Percentiles rank a stretch among this genome's conserved stretches.
These are phyloP conservation scores for Poecilia picta DNA, from an alignment of 2,797 vertebrate species.

Conservation along the genomic window DNA sequence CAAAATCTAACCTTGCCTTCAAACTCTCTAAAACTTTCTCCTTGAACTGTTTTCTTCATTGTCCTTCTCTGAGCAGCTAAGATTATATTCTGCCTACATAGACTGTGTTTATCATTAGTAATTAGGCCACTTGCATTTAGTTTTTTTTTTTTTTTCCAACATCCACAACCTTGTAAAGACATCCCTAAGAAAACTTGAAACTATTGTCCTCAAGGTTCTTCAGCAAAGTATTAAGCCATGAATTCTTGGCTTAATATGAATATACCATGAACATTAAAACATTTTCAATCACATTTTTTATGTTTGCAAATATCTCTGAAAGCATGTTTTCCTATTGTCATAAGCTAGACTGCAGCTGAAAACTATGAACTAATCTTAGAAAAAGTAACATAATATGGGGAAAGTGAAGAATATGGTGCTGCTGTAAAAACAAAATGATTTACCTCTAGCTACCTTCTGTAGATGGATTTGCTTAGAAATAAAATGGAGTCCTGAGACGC, in stretches of 20 bases:
- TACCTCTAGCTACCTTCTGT: background rate
- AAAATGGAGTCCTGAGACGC: background rate
- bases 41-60: background rate
- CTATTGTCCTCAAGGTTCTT: background rate
- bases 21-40: background rate
- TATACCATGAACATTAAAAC: too few relatives aligned
- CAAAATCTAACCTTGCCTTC: background rate
- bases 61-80: background rate
- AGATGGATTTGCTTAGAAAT: background rate
- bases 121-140: background rate
- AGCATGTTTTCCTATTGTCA: background rate
- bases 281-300: background rate
- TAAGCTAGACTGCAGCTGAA: background rate
- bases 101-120: background rate
- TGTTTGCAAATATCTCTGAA: background rate
- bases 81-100: background rate
- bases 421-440: background rate
- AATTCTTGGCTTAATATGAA: too few relatives aligned
- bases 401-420: background rate
- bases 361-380: background rate
- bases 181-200: background rate
- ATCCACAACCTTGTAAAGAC: background rate
- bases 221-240: background rate
- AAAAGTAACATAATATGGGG: background rate
- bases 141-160: too few relatives aligned